Conservation (phyloP, 2,113 vertebrate genomes). For the Clarias magur region DNA sequence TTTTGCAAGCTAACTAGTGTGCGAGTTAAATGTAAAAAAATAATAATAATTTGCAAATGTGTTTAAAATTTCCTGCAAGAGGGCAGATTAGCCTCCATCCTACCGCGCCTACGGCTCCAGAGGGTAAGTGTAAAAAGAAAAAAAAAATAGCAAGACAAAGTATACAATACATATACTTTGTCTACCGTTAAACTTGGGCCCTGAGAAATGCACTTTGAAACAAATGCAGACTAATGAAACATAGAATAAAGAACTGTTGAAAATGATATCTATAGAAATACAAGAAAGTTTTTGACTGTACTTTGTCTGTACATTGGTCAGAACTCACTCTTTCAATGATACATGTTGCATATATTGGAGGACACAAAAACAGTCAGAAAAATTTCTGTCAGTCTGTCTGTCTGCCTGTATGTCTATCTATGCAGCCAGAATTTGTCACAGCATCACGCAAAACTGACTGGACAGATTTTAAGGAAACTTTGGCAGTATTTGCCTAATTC, state of each 20-base stretch:
- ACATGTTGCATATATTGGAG: too few relatives aligned
- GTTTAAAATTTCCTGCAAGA: neutral
- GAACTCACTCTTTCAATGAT: too few relatives aligned
- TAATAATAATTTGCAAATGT: neutral
- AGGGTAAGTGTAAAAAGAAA: neutral
- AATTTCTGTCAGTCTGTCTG: too few relatives aligned
- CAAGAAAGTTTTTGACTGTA: too few relatives aligned
- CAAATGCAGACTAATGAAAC: neutral
- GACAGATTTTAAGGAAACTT: too few relatives aligned
- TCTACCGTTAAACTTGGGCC: neutral
- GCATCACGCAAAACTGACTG: too few relatives aligned
- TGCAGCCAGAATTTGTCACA: too few relatives aligned
- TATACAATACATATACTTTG: neutral
- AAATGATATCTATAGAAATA: neutral
- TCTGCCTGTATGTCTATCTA: too few relatives aligned
- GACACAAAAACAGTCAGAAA: too few relatives aligned
- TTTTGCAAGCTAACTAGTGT: neutral
- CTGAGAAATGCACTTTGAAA: neutral
- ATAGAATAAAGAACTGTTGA: neutral
- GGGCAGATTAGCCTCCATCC: neutral
- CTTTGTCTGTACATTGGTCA: too few relatives aligned
- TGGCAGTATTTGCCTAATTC: too few relatives aligned
- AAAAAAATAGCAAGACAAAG: neutral
- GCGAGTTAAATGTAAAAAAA: neutral
- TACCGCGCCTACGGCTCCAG: neutral